Percentiles rank a stretch among this genome's conserved stretches.
Evolutionary conservation across 2,113 vertebrate genomes (phyloP).

Genomic region (Hiodon alosoides): DNA sequence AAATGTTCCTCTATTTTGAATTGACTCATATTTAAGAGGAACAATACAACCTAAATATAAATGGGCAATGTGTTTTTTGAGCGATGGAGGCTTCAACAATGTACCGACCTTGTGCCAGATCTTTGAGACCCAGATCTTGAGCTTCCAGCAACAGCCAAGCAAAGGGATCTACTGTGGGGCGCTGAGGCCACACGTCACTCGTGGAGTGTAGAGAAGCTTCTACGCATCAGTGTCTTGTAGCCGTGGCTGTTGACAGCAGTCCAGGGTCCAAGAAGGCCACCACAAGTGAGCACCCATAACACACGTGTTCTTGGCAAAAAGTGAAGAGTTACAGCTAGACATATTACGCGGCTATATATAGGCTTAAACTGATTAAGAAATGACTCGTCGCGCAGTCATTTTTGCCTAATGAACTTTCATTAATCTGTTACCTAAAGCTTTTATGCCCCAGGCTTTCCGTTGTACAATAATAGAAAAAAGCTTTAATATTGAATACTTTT

Average conservation of each 20-base stretch:
- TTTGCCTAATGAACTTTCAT: constrained; percentile 19
- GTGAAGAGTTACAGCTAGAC: not conserved
- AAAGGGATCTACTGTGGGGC: no score
- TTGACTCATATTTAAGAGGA: no score
- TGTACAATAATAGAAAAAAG: constrained; percentile 18
- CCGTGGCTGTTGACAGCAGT: not conserved
- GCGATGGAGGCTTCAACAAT: no score
- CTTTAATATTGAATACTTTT: constrained; percentile 16
- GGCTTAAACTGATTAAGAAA: not conserved
- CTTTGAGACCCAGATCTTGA: no score
- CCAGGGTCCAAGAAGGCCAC: not conserved
- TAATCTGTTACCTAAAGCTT: not conserved
- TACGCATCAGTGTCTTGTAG: not conserved
- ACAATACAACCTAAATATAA: no score
- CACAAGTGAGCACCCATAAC: not conserved
- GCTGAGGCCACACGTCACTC: not conserved
- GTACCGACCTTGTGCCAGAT: no score
- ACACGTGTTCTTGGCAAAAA: not conserved
- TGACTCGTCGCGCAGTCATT: constrained; percentile 14
- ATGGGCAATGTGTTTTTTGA: no score
- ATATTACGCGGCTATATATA: constrained; percentile 1
- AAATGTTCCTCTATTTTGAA: no score
- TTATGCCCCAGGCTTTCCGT: constrained; percentile 6
- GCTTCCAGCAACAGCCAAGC: no score
- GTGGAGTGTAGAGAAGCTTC: not conserved